phyloP scores from a whole-genome alignment of 2,888 invertebrate genomes.

The Disparrhopalites patrizii region DNA sequence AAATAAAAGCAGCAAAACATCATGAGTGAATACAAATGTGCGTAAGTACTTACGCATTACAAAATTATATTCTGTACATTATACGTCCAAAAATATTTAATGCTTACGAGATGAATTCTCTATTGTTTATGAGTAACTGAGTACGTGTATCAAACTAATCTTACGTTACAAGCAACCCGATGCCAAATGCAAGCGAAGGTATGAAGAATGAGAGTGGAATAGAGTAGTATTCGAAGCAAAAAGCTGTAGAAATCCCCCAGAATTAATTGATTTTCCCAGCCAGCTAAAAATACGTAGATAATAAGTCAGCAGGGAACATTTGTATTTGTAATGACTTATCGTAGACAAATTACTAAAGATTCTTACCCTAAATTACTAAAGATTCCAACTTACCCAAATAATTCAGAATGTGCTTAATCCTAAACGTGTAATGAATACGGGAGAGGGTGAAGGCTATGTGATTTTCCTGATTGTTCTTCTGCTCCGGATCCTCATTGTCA shows the following conservation, averaged over 20 bases:
- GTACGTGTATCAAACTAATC: no score
- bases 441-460: slow-evolving; percentile 33
- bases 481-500: slow-evolving; percentile 15
- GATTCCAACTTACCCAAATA: slow-evolving; percentile 34
- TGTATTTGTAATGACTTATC: neutral
- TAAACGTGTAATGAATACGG: slow-evolving; percentile 39
- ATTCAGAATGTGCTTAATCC: slow-evolving; percentile 36
- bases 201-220: slow-evolving; percentile 35
- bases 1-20: no score
- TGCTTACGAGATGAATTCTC: no score
- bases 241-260: slow-evolving; percentile 44
- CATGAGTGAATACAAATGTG: no score
- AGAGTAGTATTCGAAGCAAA: slow-evolving; percentile 33
- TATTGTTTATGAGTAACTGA: no score
- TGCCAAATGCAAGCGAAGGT: slow-evolving; percentile 44
- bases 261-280: slow-evolving; percentile 44
- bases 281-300: no score
- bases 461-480: slow-evolving; percentile 22
- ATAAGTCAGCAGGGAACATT: neutral
- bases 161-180: slow-evolving; percentile 41
- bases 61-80: no score
- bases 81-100: no score
- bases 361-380: no score
- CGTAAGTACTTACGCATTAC: no score
- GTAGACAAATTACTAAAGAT: neutral